Evolutionary conservation across 2,888 invertebrate genomes (phyloP), one percentile per base, ranked within the genome.

Genomic region (Macrosiphum euphorbiae): DNA sequence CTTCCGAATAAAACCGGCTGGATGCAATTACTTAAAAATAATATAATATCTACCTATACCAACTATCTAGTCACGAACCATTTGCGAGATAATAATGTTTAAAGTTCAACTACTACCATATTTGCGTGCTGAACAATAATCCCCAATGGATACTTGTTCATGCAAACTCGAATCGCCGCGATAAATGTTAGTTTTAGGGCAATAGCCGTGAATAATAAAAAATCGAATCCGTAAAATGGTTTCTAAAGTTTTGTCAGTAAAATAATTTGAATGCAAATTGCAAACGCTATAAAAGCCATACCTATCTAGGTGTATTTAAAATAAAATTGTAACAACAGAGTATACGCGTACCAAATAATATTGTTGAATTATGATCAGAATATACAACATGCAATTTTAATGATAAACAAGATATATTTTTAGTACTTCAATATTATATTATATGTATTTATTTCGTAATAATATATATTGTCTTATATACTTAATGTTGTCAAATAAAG

Each of bases 51-150:
- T 44, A 41, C 47, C 8, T 52, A 47, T 47, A 91, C 35, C 50
- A 41, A 61, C 86, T 47, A 47, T 90, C 61, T 85, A 93, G 85
- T 90, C 93, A 85, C 89, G 89, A 90, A 93, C 35, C 20, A 24
- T 93, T 50, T 50, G 8, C 28, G 20, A 58, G 92, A 93, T 93
- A 90, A 86, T 90, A 90, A 93, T 58, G 93, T 90, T 85, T 58
- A 90, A 93, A 93, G 90, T 93, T 93, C 90, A 90, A 93, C 85
- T 85, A 47, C 52, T 20, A 67, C 44, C 52, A 28, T 90, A 93
- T 50, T 93, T 93, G 93, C 90, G 93, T 93, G 90, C 61, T 28
- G 61, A 61, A 93, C 85, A 35, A 90, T 58, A 47, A 35, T 58
- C 61, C 61, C 50, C 41, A 16, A 35, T 52, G 50, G 24, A 41